Evolutionary conservation across 1,140 invertebrate species (phyloP).

Genomic region (Venustaconcha ellipsiformis): DNA sequence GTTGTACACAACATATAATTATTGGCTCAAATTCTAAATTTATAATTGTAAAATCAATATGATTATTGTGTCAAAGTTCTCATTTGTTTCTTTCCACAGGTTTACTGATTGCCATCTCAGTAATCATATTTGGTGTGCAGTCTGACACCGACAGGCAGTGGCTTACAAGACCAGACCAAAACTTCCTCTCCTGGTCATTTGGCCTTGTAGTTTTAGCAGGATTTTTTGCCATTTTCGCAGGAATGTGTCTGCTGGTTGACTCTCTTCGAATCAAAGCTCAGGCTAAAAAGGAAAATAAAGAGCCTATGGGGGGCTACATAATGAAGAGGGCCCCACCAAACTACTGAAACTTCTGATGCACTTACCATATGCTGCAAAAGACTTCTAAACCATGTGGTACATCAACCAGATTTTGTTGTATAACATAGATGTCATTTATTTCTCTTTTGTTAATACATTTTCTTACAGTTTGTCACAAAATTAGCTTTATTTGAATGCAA

Average conservation of each 20-base stretch:
- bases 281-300: slow-evolving; percentile 7
- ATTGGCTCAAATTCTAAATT: too few species aligned
- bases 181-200: slow-evolving; percentile 96
- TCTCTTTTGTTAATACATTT: too few species aligned
- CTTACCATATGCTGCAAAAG: too few species aligned
- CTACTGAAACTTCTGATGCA: slow-evolving; percentile 1
- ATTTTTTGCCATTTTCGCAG: slow-evolving; percentile 74
- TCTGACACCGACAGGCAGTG: slow-evolving; percentile 89
- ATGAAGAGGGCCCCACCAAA: slow-evolving; percentile 22
- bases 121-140: slow-evolving; percentile 89
- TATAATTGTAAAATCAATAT: too few species aligned
- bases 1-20: too few species aligned
- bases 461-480: too few species aligned
- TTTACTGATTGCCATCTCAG: slow-evolving; percentile 83
- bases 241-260: slow-evolving; percentile 35
- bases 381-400: too few species aligned
- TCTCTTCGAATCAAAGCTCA: slow-evolving; percentile 4
- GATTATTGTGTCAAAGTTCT: not conserved
- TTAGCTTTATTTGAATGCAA: too few species aligned
- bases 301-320: slow-evolving; percentile 17
- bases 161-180: slow-evolving; percentile 95
- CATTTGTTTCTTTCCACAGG: slow-evolving; percentile 71
- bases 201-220: slow-evolving; percentile 88
- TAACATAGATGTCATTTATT: too few species aligned
- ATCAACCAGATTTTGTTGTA: too few species aligned